Evolutionary conservation across 2,888 invertebrate genomes (phyloP).

Genomic region (Alentia gelatinosa): DNA sequence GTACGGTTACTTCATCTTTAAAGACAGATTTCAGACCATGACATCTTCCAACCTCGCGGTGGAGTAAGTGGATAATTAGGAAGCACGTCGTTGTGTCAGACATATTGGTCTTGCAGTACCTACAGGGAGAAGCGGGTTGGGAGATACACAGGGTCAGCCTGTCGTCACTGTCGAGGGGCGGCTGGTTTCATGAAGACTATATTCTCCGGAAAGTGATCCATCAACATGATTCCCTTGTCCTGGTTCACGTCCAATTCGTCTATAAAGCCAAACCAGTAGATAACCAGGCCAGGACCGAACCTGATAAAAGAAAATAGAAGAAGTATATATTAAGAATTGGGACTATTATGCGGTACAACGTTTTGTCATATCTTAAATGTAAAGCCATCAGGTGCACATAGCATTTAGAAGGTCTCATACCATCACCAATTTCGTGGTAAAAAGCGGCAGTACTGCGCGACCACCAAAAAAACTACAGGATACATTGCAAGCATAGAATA

Average conservation of each 20-base stretch:
- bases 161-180: no score
- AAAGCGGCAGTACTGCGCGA: no score
- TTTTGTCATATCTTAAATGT: no score
- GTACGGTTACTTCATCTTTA: background rate
- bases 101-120: background rate
- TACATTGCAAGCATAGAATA: no score
- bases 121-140: background rate
- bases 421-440: no score
- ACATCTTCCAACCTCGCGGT: background rate
- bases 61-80: background rate
- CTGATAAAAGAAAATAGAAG: background rate
- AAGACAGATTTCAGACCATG: background rate
- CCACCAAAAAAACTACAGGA: no score
- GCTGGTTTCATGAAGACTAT: conserved; percentile 59
- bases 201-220: conserved; percentile 74
- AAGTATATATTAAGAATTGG: no score
- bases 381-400: no score
- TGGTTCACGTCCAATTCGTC: conserved; percentile 79
- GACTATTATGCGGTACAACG: no score
- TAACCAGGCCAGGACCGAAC: conserved; percentile 84
- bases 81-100: background rate
- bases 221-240: conserved; percentile 77
- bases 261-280: conserved; percentile 95
- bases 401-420: no score
- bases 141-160: background rate